These are phyloP conservation scores for Caranx ignobilis DNA, from an alignment of 2,113 vertebrate species.

Conservation along the genomic window DNA sequence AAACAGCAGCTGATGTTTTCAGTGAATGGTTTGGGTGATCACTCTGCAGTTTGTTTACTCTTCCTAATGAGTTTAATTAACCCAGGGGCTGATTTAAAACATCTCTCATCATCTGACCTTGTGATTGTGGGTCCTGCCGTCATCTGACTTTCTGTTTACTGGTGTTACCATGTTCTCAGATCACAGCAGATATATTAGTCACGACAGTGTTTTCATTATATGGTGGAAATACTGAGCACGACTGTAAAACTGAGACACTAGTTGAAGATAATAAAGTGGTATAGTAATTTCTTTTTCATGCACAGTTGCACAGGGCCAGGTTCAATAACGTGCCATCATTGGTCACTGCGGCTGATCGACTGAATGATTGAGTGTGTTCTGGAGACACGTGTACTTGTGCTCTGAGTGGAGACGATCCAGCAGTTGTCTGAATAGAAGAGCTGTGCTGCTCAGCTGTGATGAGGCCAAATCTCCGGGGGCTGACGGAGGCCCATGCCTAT, in stretches of 20 bases:
- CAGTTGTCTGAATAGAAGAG: slow-evolving; percentile 31
- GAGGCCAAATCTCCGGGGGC: slow-evolving; percentile 54
- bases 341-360: slow-evolving; percentile 53
- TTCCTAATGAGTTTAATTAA: background rate
- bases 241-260: background rate
- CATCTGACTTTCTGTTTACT: background rate
- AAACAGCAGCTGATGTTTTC: background rate
- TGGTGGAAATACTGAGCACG: background rate
- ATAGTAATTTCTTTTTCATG: slow-evolving; percentile 28
- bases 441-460: slow-evolving; percentile 67
- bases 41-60: background rate
- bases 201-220: background rate
- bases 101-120: background rate
- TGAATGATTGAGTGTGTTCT: slow-evolving; percentile 55
- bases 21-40: background rate
- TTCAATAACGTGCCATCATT: slow-evolving; percentile 35
- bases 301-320: slow-evolving; percentile 11
- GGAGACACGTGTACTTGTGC: slow-evolving; percentile 35
- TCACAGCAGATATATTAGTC: background rate
- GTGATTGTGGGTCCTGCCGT: too few relatives aligned
- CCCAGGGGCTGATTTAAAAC: background rate
- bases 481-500: slow-evolving; percentile 62
- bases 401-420: slow-evolving; percentile 41
- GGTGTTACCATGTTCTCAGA: background rate
- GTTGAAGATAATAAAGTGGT: background rate